Percentiles rank a stretch among this genome's conserved stretches.
Conservation (phyloP, 2,113 vertebrate species). For the Stigmatopora nigra region DNA sequence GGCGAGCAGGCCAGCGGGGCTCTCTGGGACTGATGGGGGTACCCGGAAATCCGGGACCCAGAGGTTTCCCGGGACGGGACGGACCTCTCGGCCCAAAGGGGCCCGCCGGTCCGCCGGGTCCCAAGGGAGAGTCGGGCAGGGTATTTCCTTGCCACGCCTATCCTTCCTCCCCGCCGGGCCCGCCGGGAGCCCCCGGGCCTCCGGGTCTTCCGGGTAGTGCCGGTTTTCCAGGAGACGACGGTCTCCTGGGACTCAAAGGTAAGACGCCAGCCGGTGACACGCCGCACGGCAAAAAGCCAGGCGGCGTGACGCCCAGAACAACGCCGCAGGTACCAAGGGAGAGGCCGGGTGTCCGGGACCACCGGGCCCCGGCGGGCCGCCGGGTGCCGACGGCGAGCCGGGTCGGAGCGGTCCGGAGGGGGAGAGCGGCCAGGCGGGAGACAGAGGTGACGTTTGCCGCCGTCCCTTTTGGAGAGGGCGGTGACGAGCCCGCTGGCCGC, state of each 20-base stretch:
- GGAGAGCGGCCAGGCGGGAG: constrained; percentile 37
- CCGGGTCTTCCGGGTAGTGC: constrained; percentile 21
- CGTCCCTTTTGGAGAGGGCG: not conserved
- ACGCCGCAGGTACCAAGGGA: constrained; percentile 48
- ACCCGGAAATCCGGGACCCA: constrained; percentile 28
- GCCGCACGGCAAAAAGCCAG: not conserved
- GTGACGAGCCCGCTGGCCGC: not conserved
- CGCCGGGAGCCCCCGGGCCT: constrained; percentile 18
- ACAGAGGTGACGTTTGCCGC: constrained; percentile 42
- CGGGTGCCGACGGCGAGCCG: constrained; percentile 28
- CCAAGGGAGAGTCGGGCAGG: constrained; percentile 47
- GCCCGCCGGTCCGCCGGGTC: constrained; percentile 20
- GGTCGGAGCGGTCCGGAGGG: constrained; percentile 44
- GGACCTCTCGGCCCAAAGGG: constrained; percentile 36
- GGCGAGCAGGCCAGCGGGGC: constrained; percentile 29
- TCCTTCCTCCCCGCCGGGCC: not conserved
- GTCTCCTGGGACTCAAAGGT: constrained; percentile 33
- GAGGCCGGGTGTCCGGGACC: constrained; percentile 21
- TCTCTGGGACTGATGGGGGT: constrained; percentile 40
- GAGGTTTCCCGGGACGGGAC: constrained; percentile 14
- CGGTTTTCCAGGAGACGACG: constrained; percentile 22
- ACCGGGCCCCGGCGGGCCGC: constrained; percentile 23
- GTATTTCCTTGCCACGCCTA: not conserved
- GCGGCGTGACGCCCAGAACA: not conserved
- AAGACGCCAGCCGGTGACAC: not conserved